These are phyloP conservation scores for Apogon talboti DNA, from an alignment of 2,797 vertebrate species.

Conservation along the genomic window DNA sequence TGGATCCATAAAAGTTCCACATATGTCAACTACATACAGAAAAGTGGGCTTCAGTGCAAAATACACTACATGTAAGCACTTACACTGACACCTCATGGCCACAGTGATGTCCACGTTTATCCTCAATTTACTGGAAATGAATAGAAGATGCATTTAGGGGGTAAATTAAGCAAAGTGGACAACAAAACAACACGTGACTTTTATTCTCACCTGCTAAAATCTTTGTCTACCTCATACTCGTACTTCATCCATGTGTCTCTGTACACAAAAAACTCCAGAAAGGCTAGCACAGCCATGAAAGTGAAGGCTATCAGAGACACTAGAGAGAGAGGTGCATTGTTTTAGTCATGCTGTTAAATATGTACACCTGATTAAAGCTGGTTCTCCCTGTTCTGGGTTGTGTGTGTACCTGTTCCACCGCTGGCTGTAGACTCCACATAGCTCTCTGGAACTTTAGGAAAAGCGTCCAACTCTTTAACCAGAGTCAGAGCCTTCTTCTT, in stretches of 20 bases:
- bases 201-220: slow-evolving; percentile 91
- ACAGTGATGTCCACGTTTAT: slow-evolving; percentile 98
- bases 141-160: slow-evolving; percentile 36
- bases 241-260: slow-evolving; percentile 98
- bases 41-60: neutral
- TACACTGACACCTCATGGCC: slow-evolving; percentile 98
- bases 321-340: slow-evolving; percentile 56
- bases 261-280: slow-evolving; percentile 97
- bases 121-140: slow-evolving; percentile 90
- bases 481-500: slow-evolving; percentile 94
- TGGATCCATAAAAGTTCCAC: slow-evolving; percentile 60
- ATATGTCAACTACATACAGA: neutral
- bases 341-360: neutral
- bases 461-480: slow-evolving; percentile 96
- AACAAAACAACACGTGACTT: neutral
- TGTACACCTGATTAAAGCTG: too few relatives aligned
- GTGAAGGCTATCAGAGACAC: slow-evolving; percentile 96
- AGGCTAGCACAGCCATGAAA: slow-evolving; percentile 90
- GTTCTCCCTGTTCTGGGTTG: neutral
- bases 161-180: neutral
- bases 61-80: slow-evolving; percentile 73
- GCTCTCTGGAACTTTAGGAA: slow-evolving; percentile 98
- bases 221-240: slow-evolving; percentile 98
- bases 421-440: slow-evolving; percentile 95
- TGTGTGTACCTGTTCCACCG: slow-evolving; percentile 91